Evolutionary conservation across 1,140 invertebrate species (phyloP).

Genomic region (Trachymyrmex cornetzi): DNA sequence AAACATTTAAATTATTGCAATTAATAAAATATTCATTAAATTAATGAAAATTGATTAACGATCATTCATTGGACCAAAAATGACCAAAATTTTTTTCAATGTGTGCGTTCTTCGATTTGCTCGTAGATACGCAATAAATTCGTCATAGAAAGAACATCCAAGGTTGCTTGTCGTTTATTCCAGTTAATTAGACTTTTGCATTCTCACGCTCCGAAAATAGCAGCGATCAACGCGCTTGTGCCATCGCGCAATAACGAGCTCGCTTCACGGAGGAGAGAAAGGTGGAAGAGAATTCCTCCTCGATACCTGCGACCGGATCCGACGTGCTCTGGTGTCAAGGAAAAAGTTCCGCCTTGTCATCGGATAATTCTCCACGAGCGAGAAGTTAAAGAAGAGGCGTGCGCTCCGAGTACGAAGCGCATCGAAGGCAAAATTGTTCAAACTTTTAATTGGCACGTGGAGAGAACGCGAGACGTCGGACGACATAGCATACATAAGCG

Average conservation of each 20-base stretch:
- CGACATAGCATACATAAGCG: neutral
- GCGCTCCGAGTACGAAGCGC: neutral
- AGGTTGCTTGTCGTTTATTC: neutral
- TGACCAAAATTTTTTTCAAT: no score
- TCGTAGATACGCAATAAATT: neutral
- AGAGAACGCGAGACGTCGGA: neutral
- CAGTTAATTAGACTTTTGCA: conserved; percentile 7
- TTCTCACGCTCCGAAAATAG: conserved; percentile 2
- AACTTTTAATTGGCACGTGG: conserved; percentile 64
- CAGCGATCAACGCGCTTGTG: neutral
- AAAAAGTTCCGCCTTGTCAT: conserved; percentile 50
- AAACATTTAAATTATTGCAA: no score
- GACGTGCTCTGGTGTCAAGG: conserved; percentile 47
- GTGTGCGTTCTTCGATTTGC: neutral
- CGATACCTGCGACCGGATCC: conserved; percentile 42
- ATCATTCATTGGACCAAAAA: no score
- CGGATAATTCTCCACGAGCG: conserved; percentile 40
- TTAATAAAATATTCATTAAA: no score
- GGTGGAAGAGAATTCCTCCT: neutral
- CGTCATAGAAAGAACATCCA: neutral
- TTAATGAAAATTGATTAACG: no score
- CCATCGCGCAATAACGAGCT: conserved; percentile 14
- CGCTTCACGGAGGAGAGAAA: neutral
- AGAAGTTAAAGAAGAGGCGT: conserved; percentile 37
- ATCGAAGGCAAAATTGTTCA: conserved; percentile 8